These are phyloP conservation scores for Limnephilus rhombicus DNA, from an alignment of 2,888 invertebrate species.

Conservation along the genomic window DNA sequence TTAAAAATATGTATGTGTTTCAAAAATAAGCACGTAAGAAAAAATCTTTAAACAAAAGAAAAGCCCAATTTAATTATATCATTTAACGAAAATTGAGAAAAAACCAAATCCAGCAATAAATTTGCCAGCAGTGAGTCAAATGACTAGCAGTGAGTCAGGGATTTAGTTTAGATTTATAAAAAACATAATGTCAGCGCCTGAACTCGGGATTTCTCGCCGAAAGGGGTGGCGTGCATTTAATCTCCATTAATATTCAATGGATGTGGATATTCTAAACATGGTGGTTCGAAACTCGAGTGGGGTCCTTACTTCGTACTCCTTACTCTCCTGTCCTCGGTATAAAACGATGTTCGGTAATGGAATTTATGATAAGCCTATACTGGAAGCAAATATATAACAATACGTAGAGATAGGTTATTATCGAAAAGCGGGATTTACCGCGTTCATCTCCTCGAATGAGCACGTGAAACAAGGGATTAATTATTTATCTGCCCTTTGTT, in stretches of 20 bases:
- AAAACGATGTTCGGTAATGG: constrained; percentile 60
- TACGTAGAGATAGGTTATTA: background rate
- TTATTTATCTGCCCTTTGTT: constrained; percentile 24
- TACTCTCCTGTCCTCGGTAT: constrained; percentile 48
- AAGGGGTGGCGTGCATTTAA: constrained; percentile 61
- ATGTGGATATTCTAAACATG: constrained; percentile 61
- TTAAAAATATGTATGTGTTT: no score
- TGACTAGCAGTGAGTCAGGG: background rate
- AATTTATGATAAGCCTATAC: constrained; percentile 64
- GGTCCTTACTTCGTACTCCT: constrained; percentile 14
- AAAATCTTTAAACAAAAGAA: background rate
- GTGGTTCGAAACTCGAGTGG: constrained; percentile 58
- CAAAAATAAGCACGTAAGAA: no score
- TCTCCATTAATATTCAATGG: constrained; percentile 64
- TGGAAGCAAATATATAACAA: constrained; percentile 47
- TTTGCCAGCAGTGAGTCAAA: background rate
- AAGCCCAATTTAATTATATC: background rate
- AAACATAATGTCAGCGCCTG: background rate
- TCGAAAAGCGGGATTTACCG: constrained; percentile 13
- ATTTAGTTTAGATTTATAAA: background rate
- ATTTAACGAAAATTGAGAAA: background rate
- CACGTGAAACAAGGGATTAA: constrained; percentile 20
- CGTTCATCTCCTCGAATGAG: constrained; percentile 24
- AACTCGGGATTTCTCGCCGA: background rate
- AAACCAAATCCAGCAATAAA: background rate